Evolutionary conservation across 2,888 invertebrate species (phyloP), one percentile per base, ranked within the genome.

Genomic region (Druceiella hillmani): DNA sequence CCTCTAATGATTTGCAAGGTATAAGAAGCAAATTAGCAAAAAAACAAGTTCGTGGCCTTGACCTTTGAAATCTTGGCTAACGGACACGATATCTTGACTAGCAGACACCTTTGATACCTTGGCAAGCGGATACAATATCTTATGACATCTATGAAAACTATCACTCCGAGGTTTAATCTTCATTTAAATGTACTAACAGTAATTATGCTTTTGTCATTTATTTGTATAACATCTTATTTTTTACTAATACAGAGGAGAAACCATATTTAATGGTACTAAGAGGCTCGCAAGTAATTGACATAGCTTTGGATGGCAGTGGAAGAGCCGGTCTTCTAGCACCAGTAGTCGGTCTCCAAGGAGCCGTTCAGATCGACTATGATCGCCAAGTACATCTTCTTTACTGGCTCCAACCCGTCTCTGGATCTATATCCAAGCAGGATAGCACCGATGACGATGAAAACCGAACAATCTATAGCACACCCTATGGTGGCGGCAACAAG

Each of bases 291-390:
- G 86, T 97, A 33, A 81, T 94, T 2, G 93, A 93, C 53, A 70
- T 91, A 12, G 79, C 87, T 2, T 57, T 88, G 3, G 83, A 79
- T 29, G 86, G 84, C 0, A 85, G 88, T 36, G 81, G 78, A 4
- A 76, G 83, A 33, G 81, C 84, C 3, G 85, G 90, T 7, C 84
- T 83, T 46, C 74, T 93, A 28, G 85, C 88, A 1, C 89, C 93
- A 0, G 83, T 93, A 5, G 90, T 93, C 27, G 92, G 92, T 2
- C 79, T 93, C 31, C 66, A 66, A 62, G 69, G 69, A 47, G 94
- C 91, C 14, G 78, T 85, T 3, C 89, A 92, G 48, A 75, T 97
- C 38, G 97, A 97, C 59, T 98, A 87, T 58, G 97, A 99, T 58
- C 79, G 90, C 11, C 82, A 82, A 55, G 84, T 86, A 1, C 85